phyloP scores from a whole-genome alignment of 2,113 vertebrate species.

The Edolisoma coerulescens region DNA sequence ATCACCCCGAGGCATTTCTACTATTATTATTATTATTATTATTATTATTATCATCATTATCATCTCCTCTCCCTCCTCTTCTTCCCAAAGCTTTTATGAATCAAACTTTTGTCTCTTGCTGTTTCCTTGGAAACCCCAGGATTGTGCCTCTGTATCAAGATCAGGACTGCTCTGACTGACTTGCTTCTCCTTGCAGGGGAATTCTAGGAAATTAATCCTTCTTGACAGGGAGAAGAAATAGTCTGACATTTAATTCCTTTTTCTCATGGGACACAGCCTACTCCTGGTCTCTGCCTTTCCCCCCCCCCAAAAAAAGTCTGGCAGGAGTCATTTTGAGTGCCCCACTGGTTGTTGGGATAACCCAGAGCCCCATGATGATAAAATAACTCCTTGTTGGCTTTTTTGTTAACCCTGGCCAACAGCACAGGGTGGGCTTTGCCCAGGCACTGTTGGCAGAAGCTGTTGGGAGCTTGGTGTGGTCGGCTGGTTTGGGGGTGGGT shows the following conservation, averaged over 20 bases:
- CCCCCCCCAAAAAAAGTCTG: fast-evolving
- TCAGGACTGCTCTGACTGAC: background rate
- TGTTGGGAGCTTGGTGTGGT: background rate
- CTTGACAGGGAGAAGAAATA: background rate
- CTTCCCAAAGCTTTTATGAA: slow-evolving; percentile 25
- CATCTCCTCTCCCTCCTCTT: background rate
- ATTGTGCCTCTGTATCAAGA: background rate
- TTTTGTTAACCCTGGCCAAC: background rate
- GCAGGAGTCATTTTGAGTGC: background rate
- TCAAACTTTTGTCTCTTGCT: background rate
- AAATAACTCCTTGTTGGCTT: background rate
- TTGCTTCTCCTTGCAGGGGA: background rate
- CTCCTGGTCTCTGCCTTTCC: fast-evolving
- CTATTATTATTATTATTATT: background rate
- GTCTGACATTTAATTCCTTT: background rate
- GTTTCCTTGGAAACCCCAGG: slow-evolving; percentile 1
- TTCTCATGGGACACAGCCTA: background rate
- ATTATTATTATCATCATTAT: background rate
- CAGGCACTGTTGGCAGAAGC: background rate
- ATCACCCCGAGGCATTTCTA: slow-evolving; percentile 38
- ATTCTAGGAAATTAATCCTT: background rate
- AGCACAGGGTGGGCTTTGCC: background rate
- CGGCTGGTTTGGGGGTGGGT: background rate
- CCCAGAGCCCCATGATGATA: background rate
- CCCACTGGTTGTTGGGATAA: background rate